Evolutionary conservation across 2,888 invertebrate genomes (phyloP).

Genomic region (Orchesella flavescens): DNA sequence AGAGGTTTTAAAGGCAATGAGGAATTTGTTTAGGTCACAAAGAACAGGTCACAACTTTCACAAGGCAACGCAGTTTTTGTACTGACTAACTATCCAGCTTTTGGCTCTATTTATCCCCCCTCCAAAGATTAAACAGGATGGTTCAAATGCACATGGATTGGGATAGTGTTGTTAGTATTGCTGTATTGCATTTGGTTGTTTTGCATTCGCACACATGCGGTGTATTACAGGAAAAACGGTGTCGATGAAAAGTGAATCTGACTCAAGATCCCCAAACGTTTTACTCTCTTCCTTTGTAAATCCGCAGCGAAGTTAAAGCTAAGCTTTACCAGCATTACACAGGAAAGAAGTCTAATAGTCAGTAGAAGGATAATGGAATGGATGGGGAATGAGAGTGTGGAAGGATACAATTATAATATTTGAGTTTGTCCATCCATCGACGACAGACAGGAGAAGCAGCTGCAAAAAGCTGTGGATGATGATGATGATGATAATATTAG

Average conservation of each 20-base stretch:
- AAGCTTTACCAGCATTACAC: not conserved
- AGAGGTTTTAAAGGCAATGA: no score
- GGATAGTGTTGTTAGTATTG: no score
- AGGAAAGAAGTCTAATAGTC: not conserved
- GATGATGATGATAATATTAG: constrained; percentile 2
- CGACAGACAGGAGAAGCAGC: not conserved
- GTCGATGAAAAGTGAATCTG: not conserved
- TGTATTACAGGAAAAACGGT: not conserved
- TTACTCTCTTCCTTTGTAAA: not conserved
- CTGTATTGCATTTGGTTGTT: no score
- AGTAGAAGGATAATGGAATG: constrained; percentile 2
- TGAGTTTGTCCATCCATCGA: constrained; percentile 5
- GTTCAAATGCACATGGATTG: no score
- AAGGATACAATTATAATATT: constrained; percentile 21
- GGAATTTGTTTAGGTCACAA: no score
- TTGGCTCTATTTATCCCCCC: no score
- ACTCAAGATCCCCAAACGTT: not conserved
- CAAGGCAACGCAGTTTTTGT: no score
- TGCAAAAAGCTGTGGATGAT: no score
- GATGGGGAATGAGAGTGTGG: not conserved
- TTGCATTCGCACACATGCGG: not conserved
- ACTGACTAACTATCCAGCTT: no score
- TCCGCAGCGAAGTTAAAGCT: not conserved
- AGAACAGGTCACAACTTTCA: no score
- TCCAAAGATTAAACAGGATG: no score